Evolutionary conservation across 2,888 invertebrate genomes (phyloP).

Genomic region (Steinernema carpocapsae): DNA sequence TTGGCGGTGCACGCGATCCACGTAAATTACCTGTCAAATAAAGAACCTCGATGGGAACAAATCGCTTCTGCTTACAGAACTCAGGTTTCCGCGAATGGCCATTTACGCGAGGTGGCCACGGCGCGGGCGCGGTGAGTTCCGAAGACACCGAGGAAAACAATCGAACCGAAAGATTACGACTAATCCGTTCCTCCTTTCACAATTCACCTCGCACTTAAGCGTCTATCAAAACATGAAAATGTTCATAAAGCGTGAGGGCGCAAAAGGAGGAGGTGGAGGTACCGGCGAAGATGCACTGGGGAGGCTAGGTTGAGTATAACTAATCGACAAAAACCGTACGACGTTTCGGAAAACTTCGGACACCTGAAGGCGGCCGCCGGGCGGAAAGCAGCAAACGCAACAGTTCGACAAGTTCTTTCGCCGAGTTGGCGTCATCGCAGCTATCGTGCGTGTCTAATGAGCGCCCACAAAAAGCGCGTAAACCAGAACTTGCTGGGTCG

Average conservation of each 20-base stretch:
- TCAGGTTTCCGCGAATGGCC: background rate
- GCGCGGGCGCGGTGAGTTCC: background rate
- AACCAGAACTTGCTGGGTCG: too few relatives aligned
- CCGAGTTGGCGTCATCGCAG: too few relatives aligned
- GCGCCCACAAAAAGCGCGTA: too few relatives aligned
- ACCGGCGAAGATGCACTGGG: slow-evolving; percentile 4
- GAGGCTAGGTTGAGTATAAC: slow-evolving; percentile 30
- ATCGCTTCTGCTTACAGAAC: background rate
- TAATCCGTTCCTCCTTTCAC: slow-evolving; percentile 9
- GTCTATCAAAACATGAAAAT: slow-evolving; percentile 14
- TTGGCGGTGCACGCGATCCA: background rate
- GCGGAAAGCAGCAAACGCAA: background rate
- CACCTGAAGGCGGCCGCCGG: background rate
- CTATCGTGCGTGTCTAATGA: too few relatives aligned
- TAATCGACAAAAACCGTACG: slow-evolving; percentile 20
- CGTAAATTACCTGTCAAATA: slow-evolving; percentile 17
- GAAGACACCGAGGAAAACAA: slow-evolving; percentile 16
- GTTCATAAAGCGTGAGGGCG: slow-evolving; percentile 3
- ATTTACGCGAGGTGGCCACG: background rate
- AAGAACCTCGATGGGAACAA: background rate
- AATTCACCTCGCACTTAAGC: slow-evolving; percentile 13
- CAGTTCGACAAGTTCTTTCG: background rate
- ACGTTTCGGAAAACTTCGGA: slow-evolving; percentile 13
- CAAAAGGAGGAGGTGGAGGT: slow-evolving; percentile 10
- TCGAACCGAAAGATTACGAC: background rate